Percentiles rank a stretch among this genome's conserved stretches.
Evolutionary conservation across 2,113 vertebrate genomes (phyloP).

Genomic region (Lepisosteus osseus): DNA sequence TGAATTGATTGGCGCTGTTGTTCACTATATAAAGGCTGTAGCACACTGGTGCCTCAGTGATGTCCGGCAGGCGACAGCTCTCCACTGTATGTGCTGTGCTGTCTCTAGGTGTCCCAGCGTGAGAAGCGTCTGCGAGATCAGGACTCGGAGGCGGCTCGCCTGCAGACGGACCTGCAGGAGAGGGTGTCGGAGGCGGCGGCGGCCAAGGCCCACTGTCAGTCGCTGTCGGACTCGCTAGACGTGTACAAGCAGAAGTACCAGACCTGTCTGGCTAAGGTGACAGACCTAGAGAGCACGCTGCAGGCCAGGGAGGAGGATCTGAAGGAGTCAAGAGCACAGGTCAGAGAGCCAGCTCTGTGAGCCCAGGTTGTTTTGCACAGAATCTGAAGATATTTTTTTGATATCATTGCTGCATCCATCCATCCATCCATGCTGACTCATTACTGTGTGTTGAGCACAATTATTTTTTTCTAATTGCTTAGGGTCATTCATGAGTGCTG

Average conservation of each 20-base stretch:
- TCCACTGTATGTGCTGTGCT: background rate
- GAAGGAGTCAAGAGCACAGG: slow-evolving; percentile 54
- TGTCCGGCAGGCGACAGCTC: no score
- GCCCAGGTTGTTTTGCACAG: no score
- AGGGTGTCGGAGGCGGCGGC: slow-evolving; percentile 44
- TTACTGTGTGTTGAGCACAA: no score
- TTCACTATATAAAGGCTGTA: no score
- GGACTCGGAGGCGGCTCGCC: slow-evolving; percentile 34
- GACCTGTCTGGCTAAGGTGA: slow-evolving; percentile 51
- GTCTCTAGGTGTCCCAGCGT: slow-evolving; percentile 51
- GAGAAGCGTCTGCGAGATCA: slow-evolving; percentile 49
- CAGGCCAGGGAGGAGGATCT: slow-evolving; percentile 55
- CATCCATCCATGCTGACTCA: no score
- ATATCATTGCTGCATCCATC: no score
- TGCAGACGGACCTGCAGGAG: slow-evolving; percentile 44
- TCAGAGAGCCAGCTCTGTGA: slow-evolving; percentile 21
- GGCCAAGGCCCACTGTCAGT: slow-evolving; percentile 45
- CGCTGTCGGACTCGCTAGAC: slow-evolving; percentile 52
- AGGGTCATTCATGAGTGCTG: no score
- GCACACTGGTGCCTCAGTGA: background rate
- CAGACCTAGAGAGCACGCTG: slow-evolving; percentile 54
- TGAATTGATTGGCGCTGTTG: no score
- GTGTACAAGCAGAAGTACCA: slow-evolving; percentile 65
- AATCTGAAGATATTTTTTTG: no score
- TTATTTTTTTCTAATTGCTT: no score